These are phyloP conservation scores for Myanophis thanlyinensis DNA, from an alignment of 2,113 vertebrate species.

Conservation along the genomic window DNA sequence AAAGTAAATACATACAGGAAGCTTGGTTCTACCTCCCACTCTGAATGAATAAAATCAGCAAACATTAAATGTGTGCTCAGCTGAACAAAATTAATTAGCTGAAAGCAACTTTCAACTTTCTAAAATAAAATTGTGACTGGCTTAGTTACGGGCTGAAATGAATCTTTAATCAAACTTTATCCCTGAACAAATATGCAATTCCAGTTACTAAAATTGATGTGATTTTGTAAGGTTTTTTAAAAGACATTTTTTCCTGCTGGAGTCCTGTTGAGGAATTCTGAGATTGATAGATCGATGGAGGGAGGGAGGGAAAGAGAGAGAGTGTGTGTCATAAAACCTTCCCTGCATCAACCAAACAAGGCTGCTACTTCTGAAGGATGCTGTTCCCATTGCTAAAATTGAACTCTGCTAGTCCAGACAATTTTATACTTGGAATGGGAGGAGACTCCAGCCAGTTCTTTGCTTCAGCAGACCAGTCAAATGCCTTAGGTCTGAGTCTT, in stretches of 20 bases:
- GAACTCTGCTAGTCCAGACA: background rate
- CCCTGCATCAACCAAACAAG: background rate
- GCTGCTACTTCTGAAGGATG: background rate
- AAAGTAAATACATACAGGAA: constrained; percentile 2
- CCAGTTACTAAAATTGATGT: background rate
- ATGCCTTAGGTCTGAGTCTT: background rate
- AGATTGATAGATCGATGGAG: no score
- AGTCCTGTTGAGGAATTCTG: background rate
- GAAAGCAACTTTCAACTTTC: background rate
- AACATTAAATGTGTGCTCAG: background rate
- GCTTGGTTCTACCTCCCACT: background rate
- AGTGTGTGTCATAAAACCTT: background rate
- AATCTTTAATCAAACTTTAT: background rate
- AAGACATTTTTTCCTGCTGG: background rate
- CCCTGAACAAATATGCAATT: background rate
- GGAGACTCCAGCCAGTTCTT: background rate
- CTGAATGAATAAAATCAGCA: background rate
- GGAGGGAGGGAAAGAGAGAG: no score
- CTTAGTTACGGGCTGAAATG: background rate
- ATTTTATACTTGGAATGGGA: background rate
- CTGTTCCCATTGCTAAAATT: background rate
- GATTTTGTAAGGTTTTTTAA: background rate
- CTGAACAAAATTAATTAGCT: background rate
- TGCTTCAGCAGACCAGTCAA: background rate
- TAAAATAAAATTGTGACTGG: background rate